These are phyloP conservation scores for Hyaena hyaena DNA, from an alignment of 2,113 vertebrate species.

Conservation along the genomic window DNA sequence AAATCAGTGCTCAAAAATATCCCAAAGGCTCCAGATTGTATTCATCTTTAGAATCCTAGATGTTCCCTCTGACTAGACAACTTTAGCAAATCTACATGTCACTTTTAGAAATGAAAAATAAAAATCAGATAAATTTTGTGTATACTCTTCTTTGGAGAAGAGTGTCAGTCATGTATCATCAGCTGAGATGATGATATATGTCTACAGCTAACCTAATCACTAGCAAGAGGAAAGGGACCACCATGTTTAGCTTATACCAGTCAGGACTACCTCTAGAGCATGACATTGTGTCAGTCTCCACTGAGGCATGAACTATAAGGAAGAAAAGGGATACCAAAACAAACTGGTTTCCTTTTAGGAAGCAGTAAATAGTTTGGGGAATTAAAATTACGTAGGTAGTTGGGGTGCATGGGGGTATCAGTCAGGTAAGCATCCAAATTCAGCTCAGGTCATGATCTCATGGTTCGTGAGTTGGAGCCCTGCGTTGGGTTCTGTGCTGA, in stretches of 20 bases:
- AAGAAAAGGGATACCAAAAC: not conserved
- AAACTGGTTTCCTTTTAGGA: not conserved
- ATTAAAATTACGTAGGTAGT: not conserved
- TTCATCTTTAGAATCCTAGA: not conserved
- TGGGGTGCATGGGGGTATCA: not conserved
- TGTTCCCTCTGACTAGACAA: not conserved
- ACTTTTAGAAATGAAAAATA: not conserved
- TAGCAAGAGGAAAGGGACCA: not conserved
- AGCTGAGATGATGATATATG: not conserved
- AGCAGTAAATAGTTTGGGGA: accelerated
- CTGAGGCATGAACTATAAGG: not conserved
- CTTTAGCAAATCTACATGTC: not conserved
- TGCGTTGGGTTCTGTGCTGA: not conserved
- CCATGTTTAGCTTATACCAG: not conserved
- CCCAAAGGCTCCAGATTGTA: not conserved
- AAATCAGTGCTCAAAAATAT: not conserved
- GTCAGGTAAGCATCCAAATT: not conserved
- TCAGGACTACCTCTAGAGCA: not conserved
- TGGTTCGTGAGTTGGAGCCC: not conserved
- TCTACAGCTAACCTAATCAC: not conserved
- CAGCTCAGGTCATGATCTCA: not conserved
- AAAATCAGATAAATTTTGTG: not conserved
- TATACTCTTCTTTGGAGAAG: not conserved
- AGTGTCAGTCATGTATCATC: not conserved
- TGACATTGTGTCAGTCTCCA: not conserved